phyloP scores from a whole-genome alignment of 2,113 vertebrate species.

The Lepidothrix coronata region DNA sequence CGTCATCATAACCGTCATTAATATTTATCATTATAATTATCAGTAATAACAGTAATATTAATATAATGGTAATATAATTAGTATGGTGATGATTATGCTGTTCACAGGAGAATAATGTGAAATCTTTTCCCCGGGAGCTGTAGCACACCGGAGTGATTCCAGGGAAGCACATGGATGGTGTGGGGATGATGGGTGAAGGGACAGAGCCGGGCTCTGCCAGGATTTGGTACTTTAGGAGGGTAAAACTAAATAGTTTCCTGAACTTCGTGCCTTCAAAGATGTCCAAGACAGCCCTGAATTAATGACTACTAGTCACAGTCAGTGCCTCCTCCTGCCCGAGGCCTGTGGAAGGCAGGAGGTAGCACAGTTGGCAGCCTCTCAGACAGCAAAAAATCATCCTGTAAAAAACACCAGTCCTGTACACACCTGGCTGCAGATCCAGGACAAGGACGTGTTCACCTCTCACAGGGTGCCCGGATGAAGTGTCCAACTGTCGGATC shows the following conservation, averaged over 20 bases:
- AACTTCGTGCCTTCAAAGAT: not conserved
- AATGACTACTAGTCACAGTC: fast-evolving
- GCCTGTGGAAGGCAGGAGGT: not conserved
- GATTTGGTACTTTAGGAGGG: not conserved
- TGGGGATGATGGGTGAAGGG: not conserved
- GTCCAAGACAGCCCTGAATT: not conserved
- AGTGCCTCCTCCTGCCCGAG: not conserved
- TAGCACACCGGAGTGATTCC: fast-evolving
- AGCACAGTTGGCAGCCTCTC: not conserved
- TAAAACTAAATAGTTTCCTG: not conserved
- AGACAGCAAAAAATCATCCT: not conserved
- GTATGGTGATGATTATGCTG: no score
- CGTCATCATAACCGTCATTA: no score
- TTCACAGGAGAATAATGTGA: fast-evolving
- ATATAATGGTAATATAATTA: no score
- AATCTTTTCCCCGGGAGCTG: not conserved
- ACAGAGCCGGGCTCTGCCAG: not conserved
- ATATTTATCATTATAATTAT: not conserved
- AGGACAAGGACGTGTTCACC: not conserved
- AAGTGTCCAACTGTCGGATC: no score
- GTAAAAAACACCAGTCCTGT: no score
- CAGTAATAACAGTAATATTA: not conserved
- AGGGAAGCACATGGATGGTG: fast-evolving
- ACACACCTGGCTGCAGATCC: not conserved
- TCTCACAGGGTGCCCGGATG: not conserved